phyloP scores from a whole-genome alignment of 1,140 invertebrate genomes.

The Drusus annulatus region DNA sequence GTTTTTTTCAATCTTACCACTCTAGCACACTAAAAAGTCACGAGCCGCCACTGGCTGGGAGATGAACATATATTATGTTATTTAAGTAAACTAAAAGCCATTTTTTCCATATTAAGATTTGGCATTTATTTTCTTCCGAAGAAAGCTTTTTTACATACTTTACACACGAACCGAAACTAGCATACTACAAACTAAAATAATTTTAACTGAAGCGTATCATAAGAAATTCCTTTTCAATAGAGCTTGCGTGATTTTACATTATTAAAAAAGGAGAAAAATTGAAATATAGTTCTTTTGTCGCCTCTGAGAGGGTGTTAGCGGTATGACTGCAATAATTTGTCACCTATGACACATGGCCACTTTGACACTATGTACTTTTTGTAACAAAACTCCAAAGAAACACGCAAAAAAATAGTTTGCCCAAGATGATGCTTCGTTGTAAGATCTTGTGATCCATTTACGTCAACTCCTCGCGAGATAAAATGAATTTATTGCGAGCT shows the following conservation, averaged over 20 bases:
- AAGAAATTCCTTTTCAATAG: neutral
- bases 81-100: no score
- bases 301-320: neutral
- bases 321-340: constrained; percentile 1
- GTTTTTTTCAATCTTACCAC: no score
- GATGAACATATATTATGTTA: no score
- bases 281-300: neutral
- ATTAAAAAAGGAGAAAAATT: neutral
- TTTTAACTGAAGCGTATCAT: no score
- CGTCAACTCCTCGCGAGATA: neutral
- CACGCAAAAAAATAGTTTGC: neutral
- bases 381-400: neutral
- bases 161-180: no score
- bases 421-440: neutral
- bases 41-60: no score
- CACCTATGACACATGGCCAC: neutral
- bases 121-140: no score
- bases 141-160: no score
- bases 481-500: neutral
- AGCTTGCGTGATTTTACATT: neutral
- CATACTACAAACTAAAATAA: no score
- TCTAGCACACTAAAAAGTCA: no score
- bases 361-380: neutral
- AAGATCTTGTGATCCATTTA: neutral
- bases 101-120: no score